Base-by-base conservation (phyloP, 2,113 vertebrate species). In the Neodontobutis hainanensis region DNA sequence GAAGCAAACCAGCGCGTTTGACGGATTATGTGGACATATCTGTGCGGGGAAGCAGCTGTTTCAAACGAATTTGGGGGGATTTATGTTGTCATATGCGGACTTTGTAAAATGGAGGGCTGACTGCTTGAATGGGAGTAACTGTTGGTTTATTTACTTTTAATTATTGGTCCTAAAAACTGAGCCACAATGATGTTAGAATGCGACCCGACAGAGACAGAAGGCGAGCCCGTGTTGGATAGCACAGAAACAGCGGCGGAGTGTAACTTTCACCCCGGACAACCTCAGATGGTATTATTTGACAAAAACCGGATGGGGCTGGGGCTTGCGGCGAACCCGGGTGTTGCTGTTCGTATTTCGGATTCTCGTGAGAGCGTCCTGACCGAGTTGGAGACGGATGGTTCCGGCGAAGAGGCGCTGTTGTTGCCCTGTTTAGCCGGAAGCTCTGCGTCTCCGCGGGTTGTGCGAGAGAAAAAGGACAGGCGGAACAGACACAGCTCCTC, bases 181-280 rank as follows among this genome's bases (percentile, higher is more conserved):
- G 70, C 43, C 40, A 85, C 38, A 50, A 92, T 92, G 91, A 93
- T 93, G 92, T 83, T 88, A 65, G 91, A 92, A 71, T 92, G 88
- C 80, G 90, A 91, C 44, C 88, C 80, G 35, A 78, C 78, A 57
- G 90, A 90, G 75, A 71, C 81, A 1, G 85, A 80, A 48, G 80
- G 63, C 65, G 82, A 82, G 52, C 70, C 89, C 27, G 78, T 5
- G 67, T 34, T 60, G 70, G 78, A 80, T 62, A 42, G 65, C 6
- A 77, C 42, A 11, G 83, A 69, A 19, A 60, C 73, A 47, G 73
- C 78, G 49, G 68, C 69, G 11, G 80, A 89, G 67, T 63, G 81
- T 27, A 84, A 82, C 85, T 88, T 89, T 68, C 68, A n/a, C 66
- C 19, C 68, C 36, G 40, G 60, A 1, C 80, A 85, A 8, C 55